A percentile compares a stretch with the other conserved stretches of the same genome.
phyloP scores from a whole-genome alignment of 2,797 vertebrate genomes.

The Eptatretus atami region DNA sequence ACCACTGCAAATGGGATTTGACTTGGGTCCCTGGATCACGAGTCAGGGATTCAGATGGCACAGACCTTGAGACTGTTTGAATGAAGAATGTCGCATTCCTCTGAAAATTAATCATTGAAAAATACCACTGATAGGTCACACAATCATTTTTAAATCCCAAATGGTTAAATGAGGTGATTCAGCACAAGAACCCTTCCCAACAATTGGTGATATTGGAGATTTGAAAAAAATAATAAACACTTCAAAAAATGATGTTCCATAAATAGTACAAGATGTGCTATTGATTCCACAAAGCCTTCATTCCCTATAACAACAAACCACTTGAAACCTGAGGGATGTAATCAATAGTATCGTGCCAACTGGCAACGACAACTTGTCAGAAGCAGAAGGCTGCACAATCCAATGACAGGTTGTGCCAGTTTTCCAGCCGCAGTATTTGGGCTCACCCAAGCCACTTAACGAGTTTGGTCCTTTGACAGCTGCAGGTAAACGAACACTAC shows the following conservation, averaged over 20 bases:
- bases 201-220: no score
- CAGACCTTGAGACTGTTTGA: no score
- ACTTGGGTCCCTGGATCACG: no score
- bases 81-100: neutral
- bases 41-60: no score
- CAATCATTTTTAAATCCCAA: neutral
- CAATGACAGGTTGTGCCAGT: constrained; percentile 48
- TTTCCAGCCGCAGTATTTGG: constrained; percentile 29
- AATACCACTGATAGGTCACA: neutral
- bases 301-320: no score
- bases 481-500: constrained; percentile 18
- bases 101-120: neutral
- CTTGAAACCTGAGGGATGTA: neutral
- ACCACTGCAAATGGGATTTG: no score
- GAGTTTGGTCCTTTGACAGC: neutral
- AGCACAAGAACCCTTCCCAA: no score
- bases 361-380: constrained; percentile 84
- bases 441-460: constrained; percentile 32
- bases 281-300: neutral
- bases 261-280: neutral
- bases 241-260: neutral
- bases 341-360: constrained; percentile 15
- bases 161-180: neutral
- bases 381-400: constrained; percentile 88
- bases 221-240: no score